Conservation (phyloP, 2,888 invertebrate genomes). For the Oxyteleia sp. region DNA sequence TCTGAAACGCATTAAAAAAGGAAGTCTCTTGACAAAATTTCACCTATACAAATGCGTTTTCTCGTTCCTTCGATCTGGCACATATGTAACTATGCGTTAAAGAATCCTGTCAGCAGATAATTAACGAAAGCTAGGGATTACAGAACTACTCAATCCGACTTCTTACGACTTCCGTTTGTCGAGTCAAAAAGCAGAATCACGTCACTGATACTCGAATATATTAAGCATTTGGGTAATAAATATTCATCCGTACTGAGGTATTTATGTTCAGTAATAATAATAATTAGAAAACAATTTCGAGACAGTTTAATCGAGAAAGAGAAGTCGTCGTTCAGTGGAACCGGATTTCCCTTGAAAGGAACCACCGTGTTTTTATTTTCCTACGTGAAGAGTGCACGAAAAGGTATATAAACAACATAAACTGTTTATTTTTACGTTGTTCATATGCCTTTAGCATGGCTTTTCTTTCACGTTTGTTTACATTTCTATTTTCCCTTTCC, state of each 20-base stretch:
- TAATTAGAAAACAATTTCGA: constrained; percentile 21
- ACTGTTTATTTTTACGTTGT: constrained; percentile 3
- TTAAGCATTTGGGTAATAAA: constrained; percentile 45
- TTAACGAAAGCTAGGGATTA: constrained; percentile 31
- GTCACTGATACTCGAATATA: constrained; percentile 11
- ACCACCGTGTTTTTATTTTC: background rate
- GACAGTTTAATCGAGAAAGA: constrained; percentile 23
- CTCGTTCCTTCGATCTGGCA: constrained; percentile 53
- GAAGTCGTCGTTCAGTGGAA: constrained; percentile 32
- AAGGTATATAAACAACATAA: background rate
- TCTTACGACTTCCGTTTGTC: constrained; percentile 41
- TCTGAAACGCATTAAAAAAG: background rate
- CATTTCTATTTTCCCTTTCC: background rate
- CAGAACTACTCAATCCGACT: constrained; percentile 22
- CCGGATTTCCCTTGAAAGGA: background rate
- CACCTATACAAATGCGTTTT: constrained; percentile 13
- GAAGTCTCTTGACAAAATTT: background rate
- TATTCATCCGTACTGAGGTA: constrained; percentile 59
- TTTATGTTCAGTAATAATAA: constrained; percentile 36
- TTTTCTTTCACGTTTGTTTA: no score
- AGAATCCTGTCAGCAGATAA: constrained; percentile 11
- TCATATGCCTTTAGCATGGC: no score
- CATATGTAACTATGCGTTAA: constrained; percentile 44
- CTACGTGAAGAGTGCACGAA: no score
- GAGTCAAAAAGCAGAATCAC: constrained; percentile 19